Conservation (phyloP, 92 coral and sea anemone species). For the Phenganax subtilis region DNA sequence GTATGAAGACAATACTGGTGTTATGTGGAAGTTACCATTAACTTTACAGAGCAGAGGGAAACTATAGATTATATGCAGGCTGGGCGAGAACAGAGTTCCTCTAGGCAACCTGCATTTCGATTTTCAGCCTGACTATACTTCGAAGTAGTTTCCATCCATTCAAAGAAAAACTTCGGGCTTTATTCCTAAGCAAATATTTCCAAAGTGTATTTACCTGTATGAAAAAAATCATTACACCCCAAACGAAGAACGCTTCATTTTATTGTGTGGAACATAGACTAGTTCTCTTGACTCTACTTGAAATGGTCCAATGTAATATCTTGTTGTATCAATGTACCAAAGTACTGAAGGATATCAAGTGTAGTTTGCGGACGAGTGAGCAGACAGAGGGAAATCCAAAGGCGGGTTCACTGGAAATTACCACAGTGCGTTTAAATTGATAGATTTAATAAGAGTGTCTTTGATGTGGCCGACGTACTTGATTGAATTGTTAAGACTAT, state of each 20-base stretch:
- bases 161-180: background rate
- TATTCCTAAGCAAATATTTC: conserved; percentile 31
- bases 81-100: too few species aligned
- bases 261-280: background rate
- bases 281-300: background rate
- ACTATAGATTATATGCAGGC: too few species aligned
- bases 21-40: too few species aligned
- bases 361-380: conserved; percentile 3
- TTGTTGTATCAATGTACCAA: background rate
- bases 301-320: background rate
- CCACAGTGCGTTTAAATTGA: conserved; percentile 88
- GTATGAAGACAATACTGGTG: too few species aligned
- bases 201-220: conserved; percentile 7
- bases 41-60: too few species aligned
- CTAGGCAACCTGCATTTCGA: background rate
- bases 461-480: conserved; percentile 91
- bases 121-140: background rate
- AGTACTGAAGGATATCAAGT: background rate
- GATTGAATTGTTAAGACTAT: conserved; percentile 49
- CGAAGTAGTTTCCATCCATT: background rate
- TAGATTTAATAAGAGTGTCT: conserved; percentile 88
- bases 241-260: background rate
- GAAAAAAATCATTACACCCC: conserved; percentile 6
- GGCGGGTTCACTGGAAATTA: conserved; percentile 65
- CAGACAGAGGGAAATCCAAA: conserved; percentile 28